Base-by-base conservation (phyloP, 2,888 invertebrate species). In the Elysia crispata region DNA sequence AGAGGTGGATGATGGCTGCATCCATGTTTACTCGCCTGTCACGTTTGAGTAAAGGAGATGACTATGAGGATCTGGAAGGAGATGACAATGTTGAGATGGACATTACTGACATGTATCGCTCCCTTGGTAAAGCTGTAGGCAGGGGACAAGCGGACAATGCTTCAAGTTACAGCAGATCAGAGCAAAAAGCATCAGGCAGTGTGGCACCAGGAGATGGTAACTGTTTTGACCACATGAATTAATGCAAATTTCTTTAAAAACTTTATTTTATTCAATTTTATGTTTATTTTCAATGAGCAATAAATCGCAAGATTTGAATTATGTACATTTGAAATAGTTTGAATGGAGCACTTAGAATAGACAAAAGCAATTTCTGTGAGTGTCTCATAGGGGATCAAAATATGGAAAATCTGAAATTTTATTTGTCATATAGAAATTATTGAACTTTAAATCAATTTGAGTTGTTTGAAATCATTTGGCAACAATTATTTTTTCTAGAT, bases 11-110 rank as follows among this genome's bases (percentile, higher is more conserved):
- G 28, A 82, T 74, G 70, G 77, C 76, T 20, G 79, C 79, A 15
- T 79, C 74, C 33, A 86, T 89, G 87, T 86, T 88, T 80, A 86
- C 86, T 15, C 85, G 87, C 15, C 79, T 89, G 57, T 84, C 85
- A 66, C 87, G 87, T 81, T 87, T 86, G 60, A 83, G 86, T 28
- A 86, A 86, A 79, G 81, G 85, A 5, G 87, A 88, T 64, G 76
- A 84, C 11, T 89, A 89, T 77, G 87, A 89, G 70, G 88, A 89
- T 70, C 76, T 89, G 33, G 86, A 86, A 25, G 89, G 86, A 20
- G 86, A 85, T n/a, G 86, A 86, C 74, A 81, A 85, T 31, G 84
- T 87, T 8, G 88, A 89, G 67, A 87, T 88, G 87, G 88, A 89
- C 82, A 87, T 88, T 67, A 89, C 88, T 0, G 89, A 89, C 67